Evolutionary conservation across 2,113 vertebrate species (phyloP), one percentile per base, ranked within the genome.

Genomic region (Sylvia atricapilla): DNA sequence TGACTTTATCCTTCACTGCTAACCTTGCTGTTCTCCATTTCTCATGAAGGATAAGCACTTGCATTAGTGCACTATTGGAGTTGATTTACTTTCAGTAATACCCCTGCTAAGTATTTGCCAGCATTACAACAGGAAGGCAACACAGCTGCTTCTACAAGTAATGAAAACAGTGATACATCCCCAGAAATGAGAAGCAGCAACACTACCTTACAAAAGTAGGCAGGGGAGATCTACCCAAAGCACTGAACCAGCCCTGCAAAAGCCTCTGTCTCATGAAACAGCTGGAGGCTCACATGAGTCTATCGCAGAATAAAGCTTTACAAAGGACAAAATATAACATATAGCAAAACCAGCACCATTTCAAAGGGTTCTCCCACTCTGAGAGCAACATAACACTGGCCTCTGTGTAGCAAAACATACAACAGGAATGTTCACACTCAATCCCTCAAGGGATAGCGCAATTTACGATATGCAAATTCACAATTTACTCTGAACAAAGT

Each of bases 301-400:
- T 35, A 16, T 16, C 46, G 28, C 47, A 62, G 39, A 74, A 55
- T 24, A 68, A 68, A 7, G 27, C 5, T 62, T 49, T 68, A 15
- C 15, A 55, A 22, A 33, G 9, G 19, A 33, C 17, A 53, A 85
- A 79, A 68, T 2, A 5, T 2, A 80, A 68, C 14, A 18, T 1
- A 41, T 4, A 66, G n/a, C 11, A 59, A 84, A 78, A 15, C 3
- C 46, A 70, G 37, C 50, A 24, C 8, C 39, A 28, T 69, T 66
- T 30, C 28, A 37, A 70, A 53, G 10, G 8, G 2, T 43, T 13
- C 0, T 33, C n/a, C 11, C 11, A 14, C 23, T 66, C 41, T 0
- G 0, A 84, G n/a, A 60, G 11, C 21, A 80, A 7, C 4, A 1
- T 11, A 56, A 22, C 3, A 0, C 8, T n/a, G 24, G 9, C 4